Conservation (phyloP, 2,888 invertebrate species). For the Sthenelais limicola region DNA sequence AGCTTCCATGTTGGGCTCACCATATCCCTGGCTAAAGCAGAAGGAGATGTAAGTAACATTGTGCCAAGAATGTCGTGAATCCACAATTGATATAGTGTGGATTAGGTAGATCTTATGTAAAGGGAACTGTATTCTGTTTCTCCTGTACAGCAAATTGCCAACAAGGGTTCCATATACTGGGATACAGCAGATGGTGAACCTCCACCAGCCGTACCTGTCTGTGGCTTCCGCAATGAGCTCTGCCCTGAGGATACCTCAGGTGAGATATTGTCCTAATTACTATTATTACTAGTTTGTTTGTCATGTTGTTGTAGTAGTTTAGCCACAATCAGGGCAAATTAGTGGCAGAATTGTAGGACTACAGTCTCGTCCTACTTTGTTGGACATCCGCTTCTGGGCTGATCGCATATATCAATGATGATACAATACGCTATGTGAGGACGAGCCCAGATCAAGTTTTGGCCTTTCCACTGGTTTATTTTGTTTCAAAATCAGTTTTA, state of each 20-base stretch:
- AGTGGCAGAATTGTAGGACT: no score
- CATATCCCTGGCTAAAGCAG: neutral
- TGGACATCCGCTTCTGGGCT: no score
- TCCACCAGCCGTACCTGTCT: slow-evolving; percentile 55
- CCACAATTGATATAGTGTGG: neutral
- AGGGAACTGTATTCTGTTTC: neutral
- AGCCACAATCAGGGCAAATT: no score
- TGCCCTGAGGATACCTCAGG: slow-evolving; percentile 47
- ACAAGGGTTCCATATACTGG: neutral
- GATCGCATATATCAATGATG: no score
- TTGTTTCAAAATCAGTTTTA: no score
- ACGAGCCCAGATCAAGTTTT: no score
- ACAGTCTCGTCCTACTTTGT: no score
- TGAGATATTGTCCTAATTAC: neutral
- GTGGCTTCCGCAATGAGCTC: slow-evolving; percentile 56
- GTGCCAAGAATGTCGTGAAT: no score
- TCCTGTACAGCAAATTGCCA: neutral
- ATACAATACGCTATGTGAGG: no score
- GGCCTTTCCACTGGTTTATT: no score
- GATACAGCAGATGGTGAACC: slow-evolving; percentile 35
- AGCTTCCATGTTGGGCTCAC: neutral
- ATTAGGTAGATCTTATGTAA: neutral
- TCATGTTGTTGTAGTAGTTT: no score
- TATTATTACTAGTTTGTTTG: no score
- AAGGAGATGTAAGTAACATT: neutral